Evolutionary conservation across 2,888 invertebrate species (phyloP), one percentile per base, ranked within the genome.

Genomic region (Alentia gelatinosa): DNA sequence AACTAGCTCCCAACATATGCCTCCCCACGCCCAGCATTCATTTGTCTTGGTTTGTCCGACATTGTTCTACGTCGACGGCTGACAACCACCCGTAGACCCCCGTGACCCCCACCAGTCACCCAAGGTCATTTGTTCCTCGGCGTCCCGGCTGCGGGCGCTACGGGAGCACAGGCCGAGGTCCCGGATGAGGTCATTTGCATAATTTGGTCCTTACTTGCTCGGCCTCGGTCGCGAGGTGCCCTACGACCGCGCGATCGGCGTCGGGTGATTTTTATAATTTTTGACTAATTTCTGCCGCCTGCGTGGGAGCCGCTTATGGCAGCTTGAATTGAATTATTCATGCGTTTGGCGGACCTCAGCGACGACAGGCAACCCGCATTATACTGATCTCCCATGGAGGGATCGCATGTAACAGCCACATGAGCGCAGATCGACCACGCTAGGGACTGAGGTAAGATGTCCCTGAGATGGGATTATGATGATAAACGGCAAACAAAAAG

Each of bases 41-140:
- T 68, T 68, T 68, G 68, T 68, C 68, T 68, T 68, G 68, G 68
- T 68, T 68, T 68, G 68, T 68, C 68, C 68, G 68, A 68, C 68
- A 68, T 68, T 68, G 68, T 68, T 68, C 68, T 30, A 68, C 33
- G 68, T 68, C 68, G 26, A 3, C 68, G 30, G 23, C 68, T 68
- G 68, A 68, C 68, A 68, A 30, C 68, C 68, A n/a, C 68, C 12
- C 68, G 26, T 30, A 30, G 68, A 68, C 68, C 68, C 68, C 68
- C 23, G 3, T 68, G 68, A 68, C 68, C 68, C 30, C 30, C 68
- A 26, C 68, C 68, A 30, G 30, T 30, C 68, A 68, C 68, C 68
- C 68, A 30, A 30, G 68, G 68, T 68, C 68, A 26, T 68, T 68
- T 12, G 4, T 30, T 68, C 68, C 68, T 68, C 68, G 3, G 12